Conservation (phyloP, 1,140 invertebrate species). For the Whitmania pigra region DNA sequence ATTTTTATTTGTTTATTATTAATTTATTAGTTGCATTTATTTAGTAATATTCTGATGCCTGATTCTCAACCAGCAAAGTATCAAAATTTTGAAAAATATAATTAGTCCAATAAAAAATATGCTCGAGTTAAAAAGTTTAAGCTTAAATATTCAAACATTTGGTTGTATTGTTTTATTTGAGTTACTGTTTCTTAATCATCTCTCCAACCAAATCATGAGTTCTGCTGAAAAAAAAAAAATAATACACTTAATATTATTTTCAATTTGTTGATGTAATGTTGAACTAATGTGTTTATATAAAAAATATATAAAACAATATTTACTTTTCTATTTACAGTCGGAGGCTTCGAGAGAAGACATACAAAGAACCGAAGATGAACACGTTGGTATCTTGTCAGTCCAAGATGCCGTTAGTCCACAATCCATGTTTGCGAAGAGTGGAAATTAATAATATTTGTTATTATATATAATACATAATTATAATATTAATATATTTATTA, state of each 20-base stretch:
- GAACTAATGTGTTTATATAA: no score
- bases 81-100: no score
- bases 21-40: no score
- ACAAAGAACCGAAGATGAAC: slow-evolving; percentile 24
- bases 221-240: no score
- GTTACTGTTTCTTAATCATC: background rate
- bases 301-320: background rate
- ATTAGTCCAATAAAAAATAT: no score
- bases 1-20: no score
- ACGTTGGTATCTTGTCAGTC: slow-evolving; percentile 17
- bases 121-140: no score
- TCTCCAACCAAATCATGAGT: no score
- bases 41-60: background rate
- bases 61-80: no score
- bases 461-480: no score
- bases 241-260: no score
- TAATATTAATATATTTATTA: background rate
- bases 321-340: slow-evolving; percentile 27
- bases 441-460: background rate
- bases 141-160: background rate
- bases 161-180: background rate
- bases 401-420: background rate
- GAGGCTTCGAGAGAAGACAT: slow-evolving; percentile 28
- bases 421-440: background rate
- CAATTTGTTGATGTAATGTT: no score